A percentile compares a stretch with the other conserved stretches of the same genome.
Conservation (phyloP, 2,888 invertebrate species). For the Perithous albicinctus region DNA sequence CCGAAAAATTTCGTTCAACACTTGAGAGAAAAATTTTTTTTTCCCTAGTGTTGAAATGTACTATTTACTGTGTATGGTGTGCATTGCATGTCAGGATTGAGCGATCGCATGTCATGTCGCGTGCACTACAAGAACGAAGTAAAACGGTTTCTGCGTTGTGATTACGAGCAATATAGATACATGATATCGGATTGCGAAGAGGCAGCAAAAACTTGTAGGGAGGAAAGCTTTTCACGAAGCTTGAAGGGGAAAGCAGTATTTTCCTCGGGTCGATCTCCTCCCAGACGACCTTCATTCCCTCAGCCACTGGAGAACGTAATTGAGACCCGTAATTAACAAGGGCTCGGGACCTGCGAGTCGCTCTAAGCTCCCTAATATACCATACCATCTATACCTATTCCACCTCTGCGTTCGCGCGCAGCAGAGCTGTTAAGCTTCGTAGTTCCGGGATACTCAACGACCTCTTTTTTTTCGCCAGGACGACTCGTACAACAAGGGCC, state of each 20-base stretch:
- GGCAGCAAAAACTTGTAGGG: neutral
- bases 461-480: neutral
- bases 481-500: neutral
- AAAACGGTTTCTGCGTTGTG: neutral
- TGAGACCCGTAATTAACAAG: constrained; percentile 59
- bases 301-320: constrained; percentile 29
- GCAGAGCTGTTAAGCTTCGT: neutral
- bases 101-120: neutral
- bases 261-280: constrained; percentile 1
- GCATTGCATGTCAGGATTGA: neutral
- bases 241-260: neutral
- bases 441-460: neutral
- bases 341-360: constrained; percentile 5
- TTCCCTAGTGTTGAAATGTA: no score
- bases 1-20: no score
- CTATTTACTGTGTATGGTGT: no score
- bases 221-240: neutral
- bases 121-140: neutral
- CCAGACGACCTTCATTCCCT: constrained; percentile 23
- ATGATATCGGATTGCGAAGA: neutral
- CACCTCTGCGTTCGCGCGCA: neutral
- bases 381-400: constrained; percentile 27
- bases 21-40: no score
- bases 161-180: neutral
- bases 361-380: constrained; percentile 19